Evolutionary conservation across 2,113 vertebrate genomes (phyloP), one percentile per base, ranked within the genome.

Genomic region (Calypte anna): DNA sequence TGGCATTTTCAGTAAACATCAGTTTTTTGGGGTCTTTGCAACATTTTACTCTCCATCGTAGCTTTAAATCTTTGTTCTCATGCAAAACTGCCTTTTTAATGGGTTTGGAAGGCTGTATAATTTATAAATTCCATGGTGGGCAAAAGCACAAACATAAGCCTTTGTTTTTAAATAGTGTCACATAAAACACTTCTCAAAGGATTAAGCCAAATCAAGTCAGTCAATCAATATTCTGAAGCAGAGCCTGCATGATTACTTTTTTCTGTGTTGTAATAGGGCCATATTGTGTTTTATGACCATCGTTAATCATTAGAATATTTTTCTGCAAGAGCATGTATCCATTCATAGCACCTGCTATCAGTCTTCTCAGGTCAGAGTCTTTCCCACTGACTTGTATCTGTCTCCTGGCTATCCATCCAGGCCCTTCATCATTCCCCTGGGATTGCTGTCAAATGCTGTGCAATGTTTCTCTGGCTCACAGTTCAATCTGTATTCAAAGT

Each of bases 291-390:
- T 96, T 92, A 67, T 64, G 21, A 1, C 43, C 53, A 88, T 78
- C 79, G 86, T 92, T 80, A 96, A 95, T 97, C 96, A 95, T 96
- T 95, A 93, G 96, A 93, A 86, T 40, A 61, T 30, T 86, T 90
- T 95, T 69, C 90, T 89, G 28, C 78, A 92, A 73, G 46, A 92
- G 75, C 10, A n/a, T 96, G 64, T 68, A 95, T 91, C 86, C 84
- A 69, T 82, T 81, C 57, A 86, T 50, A 95, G 87, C n/a, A 63
- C 80, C 89, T 96, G 61, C 53, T 78, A 25, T 80, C 43, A 87
- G 54, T 55, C 59, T 86, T 78, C 61, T 59, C 50, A 31, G 31
- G 75, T 87, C 88, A 95, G 69, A 85, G 73, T 82, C 88, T 90
- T 94, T 95, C 77, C 73, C 50, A 46, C 6, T 30, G 72, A 44